Evolutionary conservation across 2,888 invertebrate genomes (phyloP).

Genomic region (Rhodophaea formosa): DNA sequence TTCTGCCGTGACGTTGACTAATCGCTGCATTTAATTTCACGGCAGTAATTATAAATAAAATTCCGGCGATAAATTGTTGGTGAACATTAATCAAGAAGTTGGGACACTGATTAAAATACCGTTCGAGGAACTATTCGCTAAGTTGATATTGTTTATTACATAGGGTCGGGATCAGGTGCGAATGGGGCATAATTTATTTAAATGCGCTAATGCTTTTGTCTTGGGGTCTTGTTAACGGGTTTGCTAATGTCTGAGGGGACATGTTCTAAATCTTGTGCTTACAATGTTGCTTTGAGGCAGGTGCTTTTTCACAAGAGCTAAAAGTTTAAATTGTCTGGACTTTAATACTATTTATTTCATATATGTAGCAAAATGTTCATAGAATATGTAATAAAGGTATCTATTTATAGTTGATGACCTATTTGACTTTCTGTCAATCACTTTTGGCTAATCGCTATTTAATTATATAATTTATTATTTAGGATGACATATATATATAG

Average conservation of each 20-base stretch:
- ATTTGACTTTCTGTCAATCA: too few species aligned
- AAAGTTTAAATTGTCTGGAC: too few species aligned
- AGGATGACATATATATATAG: too few species aligned
- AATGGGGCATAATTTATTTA: conserved; percentile 40
- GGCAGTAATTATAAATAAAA: conserved; percentile 80
- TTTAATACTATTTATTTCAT: too few species aligned
- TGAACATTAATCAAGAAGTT: conserved; percentile 82
- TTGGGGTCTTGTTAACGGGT: conserved; percentile 12
- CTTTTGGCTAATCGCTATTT: too few species aligned
- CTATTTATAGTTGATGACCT: too few species aligned
- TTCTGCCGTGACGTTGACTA: conserved; percentile 74
- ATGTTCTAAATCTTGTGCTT: conserved; percentile 17
- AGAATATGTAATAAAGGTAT: too few species aligned
- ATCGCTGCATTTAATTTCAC: conserved; percentile 76
- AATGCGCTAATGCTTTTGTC: conserved; percentile 34
- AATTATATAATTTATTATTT: too few species aligned
- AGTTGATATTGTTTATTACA: conserved; percentile 79
- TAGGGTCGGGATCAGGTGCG: conserved; percentile 66
- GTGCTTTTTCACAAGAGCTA: too few species aligned
- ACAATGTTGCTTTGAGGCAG: too few species aligned
- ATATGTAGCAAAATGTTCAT: too few species aligned
- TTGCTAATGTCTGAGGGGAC: conserved; percentile 1
- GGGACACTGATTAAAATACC: conserved; percentile 82
- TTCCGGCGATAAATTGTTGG: conserved; percentile 78
- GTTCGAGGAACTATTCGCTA: conserved; percentile 77